These are phyloP conservation scores for Loriculus beryllinus DNA, from an alignment of 2,797 vertebrate species.

Conservation along the genomic window DNA sequence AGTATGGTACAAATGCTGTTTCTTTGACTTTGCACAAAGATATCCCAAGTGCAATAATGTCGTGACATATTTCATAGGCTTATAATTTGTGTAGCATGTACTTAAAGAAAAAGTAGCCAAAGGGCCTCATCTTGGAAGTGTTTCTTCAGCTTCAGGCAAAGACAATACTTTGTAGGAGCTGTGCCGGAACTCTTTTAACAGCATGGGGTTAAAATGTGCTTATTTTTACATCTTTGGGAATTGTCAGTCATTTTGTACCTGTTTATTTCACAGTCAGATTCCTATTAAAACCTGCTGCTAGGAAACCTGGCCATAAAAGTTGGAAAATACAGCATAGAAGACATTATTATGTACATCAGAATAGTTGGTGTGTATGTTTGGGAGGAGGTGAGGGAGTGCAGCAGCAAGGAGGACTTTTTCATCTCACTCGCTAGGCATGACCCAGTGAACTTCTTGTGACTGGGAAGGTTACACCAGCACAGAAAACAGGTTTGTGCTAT, in stretches of 20 bases:
- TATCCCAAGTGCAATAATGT: not conserved
- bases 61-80: not conserved
- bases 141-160: not conserved
- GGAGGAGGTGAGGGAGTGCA: not conserved
- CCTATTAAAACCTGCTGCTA: constrained; percentile 32
- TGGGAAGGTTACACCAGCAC: not conserved
- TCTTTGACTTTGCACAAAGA: not conserved
- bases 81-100: not conserved
- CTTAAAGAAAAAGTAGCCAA: not conserved
- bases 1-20: not conserved
- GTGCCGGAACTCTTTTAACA: not conserved
- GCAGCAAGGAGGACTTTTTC: not conserved
- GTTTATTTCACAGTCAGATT: constrained; percentile 39
- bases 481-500: not conserved
- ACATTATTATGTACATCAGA: not conserved
- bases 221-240: constrained; percentile 28
- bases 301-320: not conserved
- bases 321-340: not conserved
- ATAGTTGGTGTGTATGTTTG: not conserved
- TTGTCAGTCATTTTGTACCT: constrained; percentile 19
- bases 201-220: not conserved
- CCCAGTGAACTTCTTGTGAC: not conserved
- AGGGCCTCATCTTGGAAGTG: not conserved
- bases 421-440: not conserved
- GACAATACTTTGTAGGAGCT: not conserved